Conservation (phyloP, 2,797 vertebrate species). For the Margarornis squamiger region DNA sequence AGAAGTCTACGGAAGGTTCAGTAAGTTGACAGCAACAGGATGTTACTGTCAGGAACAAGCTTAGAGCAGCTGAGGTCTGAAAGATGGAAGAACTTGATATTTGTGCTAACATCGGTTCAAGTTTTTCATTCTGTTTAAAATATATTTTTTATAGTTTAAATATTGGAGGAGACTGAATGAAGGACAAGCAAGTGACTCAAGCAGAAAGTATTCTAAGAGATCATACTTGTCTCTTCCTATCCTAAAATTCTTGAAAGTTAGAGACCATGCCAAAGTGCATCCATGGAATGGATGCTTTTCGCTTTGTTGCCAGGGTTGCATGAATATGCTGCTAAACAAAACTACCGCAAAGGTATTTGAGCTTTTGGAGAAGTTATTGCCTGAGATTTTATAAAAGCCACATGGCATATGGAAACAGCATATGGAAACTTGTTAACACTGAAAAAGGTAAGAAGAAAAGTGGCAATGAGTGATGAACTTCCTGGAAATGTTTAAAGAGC, state of each 20-base stretch:
- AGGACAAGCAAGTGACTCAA: neutral
- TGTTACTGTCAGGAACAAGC: neutral
- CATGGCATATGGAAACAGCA: constrained; percentile 39
- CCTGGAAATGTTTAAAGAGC: constrained; percentile 44
- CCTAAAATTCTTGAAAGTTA: neutral
- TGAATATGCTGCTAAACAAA: neutral
- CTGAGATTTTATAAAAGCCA: constrained; percentile 21
- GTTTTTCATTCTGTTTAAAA: neutral
- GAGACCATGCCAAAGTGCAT: neutral
- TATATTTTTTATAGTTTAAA: neutral
- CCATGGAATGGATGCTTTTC: neutral
- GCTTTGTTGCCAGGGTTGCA: neutral
- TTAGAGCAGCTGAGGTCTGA: neutral
- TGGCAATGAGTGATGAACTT: constrained; percentile 55
- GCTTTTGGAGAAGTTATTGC: neutral
- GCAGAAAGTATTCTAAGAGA: neutral
- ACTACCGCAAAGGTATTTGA: neutral
- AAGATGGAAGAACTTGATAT: neutral
- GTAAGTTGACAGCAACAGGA: neutral
- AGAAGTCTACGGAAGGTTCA: neutral
- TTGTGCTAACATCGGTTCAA: neutral
- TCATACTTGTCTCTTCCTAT: neutral
- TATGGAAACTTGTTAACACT: constrained; percentile 50
- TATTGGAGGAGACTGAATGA: neutral
- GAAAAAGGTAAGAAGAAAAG: constrained; percentile 49